A percentile compares a stretch with the other conserved stretches of the same genome.
Conservation (phyloP, 30 jellyfish, hydroid and myxozoan genomes). For the Aurelia sp. region DNA sequence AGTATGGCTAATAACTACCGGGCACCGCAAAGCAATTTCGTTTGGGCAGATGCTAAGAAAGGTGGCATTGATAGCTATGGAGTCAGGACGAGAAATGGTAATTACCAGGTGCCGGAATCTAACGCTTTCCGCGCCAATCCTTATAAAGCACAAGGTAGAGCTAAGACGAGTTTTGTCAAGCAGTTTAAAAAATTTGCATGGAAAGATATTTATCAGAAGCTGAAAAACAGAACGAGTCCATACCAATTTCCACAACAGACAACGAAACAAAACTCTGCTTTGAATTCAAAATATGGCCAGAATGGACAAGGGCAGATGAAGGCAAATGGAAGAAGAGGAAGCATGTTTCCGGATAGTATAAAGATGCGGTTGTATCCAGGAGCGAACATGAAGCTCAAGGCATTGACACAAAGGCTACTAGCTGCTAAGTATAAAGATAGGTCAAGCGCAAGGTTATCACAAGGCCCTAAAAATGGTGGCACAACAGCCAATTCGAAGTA, state of each 20-base stretch:
- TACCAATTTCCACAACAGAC: not conserved
- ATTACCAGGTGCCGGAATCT: too few species aligned
- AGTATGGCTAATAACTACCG: too few species aligned
- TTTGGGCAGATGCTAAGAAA: too few species aligned
- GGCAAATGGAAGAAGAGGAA: not conserved
- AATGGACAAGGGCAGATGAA: too few species aligned
- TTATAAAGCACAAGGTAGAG: too few species aligned
- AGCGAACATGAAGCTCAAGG: not conserved
- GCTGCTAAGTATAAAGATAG: not conserved
- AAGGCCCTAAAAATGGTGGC: not conserved
- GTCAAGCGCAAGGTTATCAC: not conserved
- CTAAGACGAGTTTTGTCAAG: not conserved
- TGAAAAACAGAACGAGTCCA: not conserved
- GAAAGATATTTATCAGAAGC: constrained; percentile 27
- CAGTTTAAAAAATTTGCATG: constrained; percentile 3
- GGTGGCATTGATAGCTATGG: too few species aligned
- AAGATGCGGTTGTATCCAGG: constrained; percentile 29
- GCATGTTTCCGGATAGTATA: constrained; percentile 26
- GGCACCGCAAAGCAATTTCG: too few species aligned
- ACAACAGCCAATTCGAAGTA: constrained; percentile 1
- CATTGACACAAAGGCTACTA: not conserved
- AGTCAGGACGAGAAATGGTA: too few species aligned
- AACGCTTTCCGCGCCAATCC: too few species aligned
- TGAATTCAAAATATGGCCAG: not conserved
- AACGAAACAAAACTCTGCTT: not conserved